Evolutionary conservation across 2,888 invertebrate genomes (phyloP), one percentile per base, ranked within the genome.

Genomic region (Mechanitis messenoides): DNA sequence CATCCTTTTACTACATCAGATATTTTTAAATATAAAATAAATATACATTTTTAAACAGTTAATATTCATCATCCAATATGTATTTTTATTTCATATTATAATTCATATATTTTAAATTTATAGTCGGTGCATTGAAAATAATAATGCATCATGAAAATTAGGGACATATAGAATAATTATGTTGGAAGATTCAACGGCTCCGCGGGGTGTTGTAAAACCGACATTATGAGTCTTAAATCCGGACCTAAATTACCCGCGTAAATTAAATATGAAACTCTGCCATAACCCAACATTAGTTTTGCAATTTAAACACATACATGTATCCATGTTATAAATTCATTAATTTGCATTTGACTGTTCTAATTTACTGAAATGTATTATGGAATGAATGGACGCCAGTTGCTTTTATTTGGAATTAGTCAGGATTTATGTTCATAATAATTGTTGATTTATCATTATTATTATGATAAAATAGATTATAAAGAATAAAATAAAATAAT

Each of bases 221-320:
- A 53, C 62, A 62, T 62, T 62, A 59, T 59, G 56, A 56, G 53
- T 54, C 59, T 62, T 55, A 58, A 58, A 61, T 61, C 58, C 55
- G 45, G 33, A 55, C 50, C 42, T 55, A 55, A 58, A 55, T 58
- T 61, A 62, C 58, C 50, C 50, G 56, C 59, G 56, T 56, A 62
- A 59, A 59, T 62, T 62, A 62, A 62, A 57, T 61, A 61, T 61
- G 61, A 56, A 61, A 35, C 54, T 53, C 61, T 20, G n/a, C 46
- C 57, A 54, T 42, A 46, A 38, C 46, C 38, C 45, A 53, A 45
- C 35, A 54, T 61, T 61, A 57, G 61, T 61, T 61, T 54, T 11
- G 46, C 46, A 57, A 61, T 61, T 61, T 57, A 60, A 61, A 61
- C 54, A 46, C 46, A 57, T 31, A 54, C 57, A 61, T 57, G 61